Percentiles rank a stretch among this genome's conserved stretches.
These are phyloP conservation scores for Lasioglossum villosulum DNA, from an alignment of 2,888 invertebrate genomes.

Conservation along the genomic window DNA sequence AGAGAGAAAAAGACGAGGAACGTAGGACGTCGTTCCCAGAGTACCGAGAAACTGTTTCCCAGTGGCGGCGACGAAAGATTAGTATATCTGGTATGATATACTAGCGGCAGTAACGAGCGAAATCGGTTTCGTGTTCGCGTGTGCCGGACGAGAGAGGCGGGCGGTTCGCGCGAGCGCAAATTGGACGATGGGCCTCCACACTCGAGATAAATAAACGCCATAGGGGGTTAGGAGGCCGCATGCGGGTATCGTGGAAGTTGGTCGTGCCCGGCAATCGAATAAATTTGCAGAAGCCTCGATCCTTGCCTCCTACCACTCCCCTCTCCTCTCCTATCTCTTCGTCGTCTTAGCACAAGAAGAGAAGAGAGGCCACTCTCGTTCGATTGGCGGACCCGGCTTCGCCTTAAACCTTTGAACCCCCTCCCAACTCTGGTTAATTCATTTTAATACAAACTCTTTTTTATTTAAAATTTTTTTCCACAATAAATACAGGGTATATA, in stretches of 20 bases:
- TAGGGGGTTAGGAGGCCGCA: constrained; percentile 62
- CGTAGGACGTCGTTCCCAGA: neutral
- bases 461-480: too few relatives aligned
- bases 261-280: constrained; percentile 62
- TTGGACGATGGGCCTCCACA: constrained; percentile 71
- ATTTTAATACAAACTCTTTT: too few relatives aligned
- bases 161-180: constrained; percentile 67
- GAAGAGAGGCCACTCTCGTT: constrained; percentile 44
- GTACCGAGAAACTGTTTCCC: constrained; percentile 36
- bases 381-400: constrained; percentile 17
- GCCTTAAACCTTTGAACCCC: too few relatives aligned
- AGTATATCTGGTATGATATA: constrained; percentile 60
- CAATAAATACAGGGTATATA: too few relatives aligned
- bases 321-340: neutral
- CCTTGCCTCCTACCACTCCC: constrained; percentile 32
- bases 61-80: constrained; percentile 46
- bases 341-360: neutral
- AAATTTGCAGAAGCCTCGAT: constrained; percentile 67
- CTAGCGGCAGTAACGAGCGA: constrained; percentile 64
- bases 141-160: constrained; percentile 33
- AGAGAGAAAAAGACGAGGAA: neutral
- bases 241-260: constrained; percentile 71
- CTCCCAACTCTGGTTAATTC: too few relatives aligned
- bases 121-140: constrained; percentile 62
- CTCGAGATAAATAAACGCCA: constrained; percentile 74